Base-by-base conservation (phyloP, 2,797 vertebrate genomes). In the Iguana delicatissima region DNA sequence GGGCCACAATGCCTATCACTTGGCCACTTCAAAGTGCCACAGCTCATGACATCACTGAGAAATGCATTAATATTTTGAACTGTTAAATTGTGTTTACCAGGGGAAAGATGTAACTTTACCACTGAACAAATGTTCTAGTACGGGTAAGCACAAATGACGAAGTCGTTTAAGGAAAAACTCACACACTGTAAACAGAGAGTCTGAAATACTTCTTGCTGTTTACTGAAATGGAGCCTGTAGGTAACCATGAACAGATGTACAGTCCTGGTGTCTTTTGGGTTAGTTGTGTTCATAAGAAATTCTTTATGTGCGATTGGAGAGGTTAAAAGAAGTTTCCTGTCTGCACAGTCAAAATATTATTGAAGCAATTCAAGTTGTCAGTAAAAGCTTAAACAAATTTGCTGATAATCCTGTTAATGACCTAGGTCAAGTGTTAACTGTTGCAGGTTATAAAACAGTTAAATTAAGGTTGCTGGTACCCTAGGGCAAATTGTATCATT, bases 361-460 rank as follows among this genome's bases (percentile, higher is more conserved):
- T 95, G 24, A 97, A 98, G 97, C 97, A 97, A 98, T 98, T 97
- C 94, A 96, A 95, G 96, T 97, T 97, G 98, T 98, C 97, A 97
- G 97, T 97, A 97, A 97, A 97, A 97, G 97, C 97, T 98, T 98
- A 98, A 97, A 98, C 97, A 98, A 98, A 98, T 98, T 98, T 97
- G 97, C 96, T 97, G 96, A 98, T 98, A 98, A 98, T 98, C 97
- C 97, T 97, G 97, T 97, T 98, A 98, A 98, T 98, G 97, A 98
- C 97, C 96, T 94, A 95, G 97, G 98, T 98, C 98, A 98, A 97
- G 97, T 97, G 98, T 98, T 98, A 98, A 98, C 97, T 98, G 96
- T 97, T 97, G 96, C 95, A 96, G 96, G 97, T 97, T 97, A 97
- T 97, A 97, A 98, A 97, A 95, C 95, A 97, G 96, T 93, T 95